A percentile compares a stretch with the other conserved stretches of the same genome.
These are phyloP conservation scores for Hedya salicella DNA, from an alignment of 2,888 invertebrate species.

Conservation along the genomic window DNA sequence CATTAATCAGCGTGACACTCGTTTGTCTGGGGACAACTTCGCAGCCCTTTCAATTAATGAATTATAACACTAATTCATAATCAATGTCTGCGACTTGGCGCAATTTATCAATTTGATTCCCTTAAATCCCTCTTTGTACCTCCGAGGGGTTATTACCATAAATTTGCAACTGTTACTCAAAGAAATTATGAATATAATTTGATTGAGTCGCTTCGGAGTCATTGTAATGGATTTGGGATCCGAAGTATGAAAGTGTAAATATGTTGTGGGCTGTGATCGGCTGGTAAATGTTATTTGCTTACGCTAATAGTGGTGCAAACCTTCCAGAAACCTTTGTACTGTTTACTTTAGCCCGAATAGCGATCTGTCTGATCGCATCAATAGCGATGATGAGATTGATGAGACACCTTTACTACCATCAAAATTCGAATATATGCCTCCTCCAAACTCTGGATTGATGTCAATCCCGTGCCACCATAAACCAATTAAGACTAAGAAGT, in stretches of 20 bases:
- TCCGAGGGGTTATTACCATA: slow-evolving; percentile 70
- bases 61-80: slow-evolving; percentile 82
- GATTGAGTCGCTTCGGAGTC: slow-evolving; percentile 61
- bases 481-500: too few species aligned
- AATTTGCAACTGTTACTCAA: slow-evolving; percentile 76
- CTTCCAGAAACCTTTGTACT: not conserved
- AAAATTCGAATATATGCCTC: too few species aligned
- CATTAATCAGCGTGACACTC: slow-evolving; percentile 79
- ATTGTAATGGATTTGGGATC: slow-evolving; percentile 39
- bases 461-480: too few species aligned
- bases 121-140: slow-evolving; percentile 69
- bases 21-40: slow-evolving; percentile 78
- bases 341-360: too few species aligned
- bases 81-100: slow-evolving; percentile 75
- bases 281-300: slow-evolving; percentile 14
- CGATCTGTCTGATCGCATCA: too few species aligned
- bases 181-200: slow-evolving; percentile 77
- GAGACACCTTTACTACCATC: too few species aligned
- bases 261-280: slow-evolving; percentile 6
- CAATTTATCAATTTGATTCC: slow-evolving; percentile 83
- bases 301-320: not conserved
- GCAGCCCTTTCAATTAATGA: slow-evolving; percentile 81
- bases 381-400: too few species aligned
- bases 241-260: slow-evolving; percentile 32
- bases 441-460: too few species aligned